Evolutionary conservation across 2,888 invertebrate species (phyloP), one percentile per base, ranked within the genome.

Genomic region (Eueremaeus valkanovi): DNA sequence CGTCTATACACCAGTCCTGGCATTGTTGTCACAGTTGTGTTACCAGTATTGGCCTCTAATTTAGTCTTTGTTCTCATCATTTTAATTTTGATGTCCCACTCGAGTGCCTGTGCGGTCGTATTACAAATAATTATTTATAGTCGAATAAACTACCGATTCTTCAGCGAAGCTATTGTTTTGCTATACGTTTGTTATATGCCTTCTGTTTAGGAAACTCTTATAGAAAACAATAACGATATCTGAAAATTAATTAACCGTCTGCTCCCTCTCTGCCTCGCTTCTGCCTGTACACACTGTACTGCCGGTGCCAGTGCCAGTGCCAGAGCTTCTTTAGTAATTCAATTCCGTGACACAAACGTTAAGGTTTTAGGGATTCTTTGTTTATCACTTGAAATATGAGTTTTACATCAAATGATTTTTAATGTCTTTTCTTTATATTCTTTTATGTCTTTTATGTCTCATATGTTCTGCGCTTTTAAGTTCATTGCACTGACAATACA

Each of bases 61-160:
- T 58, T 58, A 58, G 58, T 27, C 27, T 58, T 29, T 58, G 27
- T 58, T 58, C 58, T 24, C 8, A 3, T 3, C 21, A 58, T 58
- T 58, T 58, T 58, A 24, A 58, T 24, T 58, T 58, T 21, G 21
- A 58, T 58, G 58, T 58, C 27, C 58, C 58, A 58, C 58, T 58
- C 58, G 58, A 58, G 58, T 58, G 58, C 11, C 24, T 58, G 58
- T 58, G 58, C 58, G 58, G 58, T 58, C 16, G 58, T 29, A 58
- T 58, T 58, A 58, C 58, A 58, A 58, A 58, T 58, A 58, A 58
- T 58, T 58, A 58, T 58, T 58, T 58, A 58, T 58, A 58, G 58
- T 58, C 58, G 58, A 58, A 58, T 58, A 58, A 29, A n/a, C 24
- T 11, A 58, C 58, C 21, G 29, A 21, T 27, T 27, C 27, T 58